A percentile compares a stretch with the other conserved stretches of the same genome.
Conservation (phyloP, 2,888 invertebrate species). For the Agapostemon virescens region DNA sequence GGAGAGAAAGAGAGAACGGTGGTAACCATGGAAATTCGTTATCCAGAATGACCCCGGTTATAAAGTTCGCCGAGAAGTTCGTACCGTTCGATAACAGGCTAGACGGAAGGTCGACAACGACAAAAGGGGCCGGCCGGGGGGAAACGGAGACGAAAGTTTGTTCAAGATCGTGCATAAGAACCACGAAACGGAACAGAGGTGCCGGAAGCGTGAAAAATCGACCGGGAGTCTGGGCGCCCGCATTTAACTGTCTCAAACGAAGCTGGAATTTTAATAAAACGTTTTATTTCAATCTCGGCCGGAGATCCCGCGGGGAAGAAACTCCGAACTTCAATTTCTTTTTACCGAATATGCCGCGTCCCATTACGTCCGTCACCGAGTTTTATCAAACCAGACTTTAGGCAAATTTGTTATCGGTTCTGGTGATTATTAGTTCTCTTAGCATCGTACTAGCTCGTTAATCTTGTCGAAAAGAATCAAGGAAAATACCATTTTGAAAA, state of each 20-base stretch:
- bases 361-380: background rate
- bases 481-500: no score
- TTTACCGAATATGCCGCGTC: background rate
- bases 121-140: slow-evolving; percentile 30
- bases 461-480: background rate
- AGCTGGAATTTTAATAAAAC: slow-evolving; percentile 12
- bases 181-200: slow-evolving; percentile 24
- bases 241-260: background rate
- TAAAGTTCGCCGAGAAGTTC: slow-evolving; percentile 59
- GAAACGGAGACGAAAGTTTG: slow-evolving; percentile 40
- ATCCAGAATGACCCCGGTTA: slow-evolving; percentile 63
- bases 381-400: background rate
- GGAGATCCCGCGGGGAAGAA: background rate
- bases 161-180: slow-evolving; percentile 46
- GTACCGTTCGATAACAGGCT: slow-evolving; percentile 65
- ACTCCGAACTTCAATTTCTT: background rate
- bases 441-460: background rate
- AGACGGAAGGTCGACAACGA: slow-evolving; percentile 52
- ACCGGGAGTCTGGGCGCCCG: background rate
- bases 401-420: background rate
- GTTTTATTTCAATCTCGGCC: background rate
- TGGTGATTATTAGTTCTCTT: background rate
- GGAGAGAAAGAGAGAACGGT: slow-evolving; percentile 30
- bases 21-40: slow-evolving; percentile 58
- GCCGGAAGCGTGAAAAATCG: slow-evolving; percentile 37